phyloP scores from a whole-genome alignment of 2,888 invertebrate species.

The Ennomos quercinarius region DNA sequence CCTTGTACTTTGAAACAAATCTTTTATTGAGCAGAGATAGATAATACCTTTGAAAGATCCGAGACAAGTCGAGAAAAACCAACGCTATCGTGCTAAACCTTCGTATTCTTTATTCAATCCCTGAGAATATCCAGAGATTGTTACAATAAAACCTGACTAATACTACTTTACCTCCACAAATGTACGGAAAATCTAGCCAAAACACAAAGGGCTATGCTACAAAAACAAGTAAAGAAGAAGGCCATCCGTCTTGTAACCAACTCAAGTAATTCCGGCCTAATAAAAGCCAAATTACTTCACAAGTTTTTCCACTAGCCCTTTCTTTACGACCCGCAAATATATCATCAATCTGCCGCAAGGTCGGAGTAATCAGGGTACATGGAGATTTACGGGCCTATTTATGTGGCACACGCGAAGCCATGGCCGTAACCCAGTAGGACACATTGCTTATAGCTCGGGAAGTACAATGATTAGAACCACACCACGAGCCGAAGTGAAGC shows the following conservation, averaged over 20 bases:
- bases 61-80: too few species aligned
- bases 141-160: too few species aligned
- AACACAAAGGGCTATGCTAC: constrained; percentile 6
- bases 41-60: not conserved
- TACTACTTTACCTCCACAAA: too few species aligned
- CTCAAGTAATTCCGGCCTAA: constrained; percentile 29
- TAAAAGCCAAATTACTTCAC: constrained; percentile 35
- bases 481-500: too few species aligned
- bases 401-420: constrained; percentile 42
- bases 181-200: constrained; percentile 6
- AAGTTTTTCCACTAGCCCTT: constrained; percentile 35
- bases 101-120: too few species aligned
- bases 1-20: too few species aligned
- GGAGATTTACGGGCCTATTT: constrained; percentile 52
- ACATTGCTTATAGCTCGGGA: too few species aligned
- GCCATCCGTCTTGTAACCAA: constrained; percentile 27
- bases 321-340: constrained; percentile 46
- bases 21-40: not conserved
- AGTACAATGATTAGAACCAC: too few species aligned
- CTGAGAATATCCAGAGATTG: too few species aligned
- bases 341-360: constrained; percentile 61
- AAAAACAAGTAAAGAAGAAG: constrained; percentile 24
- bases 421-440: constrained; percentile 21
- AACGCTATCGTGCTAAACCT: too few species aligned
- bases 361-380: constrained; percentile 56